Percentiles rank a stretch among this genome's conserved stretches.
Evolutionary conservation across 2,113 vertebrate genomes (phyloP).

Genomic region (Tetrax tetrax): DNA sequence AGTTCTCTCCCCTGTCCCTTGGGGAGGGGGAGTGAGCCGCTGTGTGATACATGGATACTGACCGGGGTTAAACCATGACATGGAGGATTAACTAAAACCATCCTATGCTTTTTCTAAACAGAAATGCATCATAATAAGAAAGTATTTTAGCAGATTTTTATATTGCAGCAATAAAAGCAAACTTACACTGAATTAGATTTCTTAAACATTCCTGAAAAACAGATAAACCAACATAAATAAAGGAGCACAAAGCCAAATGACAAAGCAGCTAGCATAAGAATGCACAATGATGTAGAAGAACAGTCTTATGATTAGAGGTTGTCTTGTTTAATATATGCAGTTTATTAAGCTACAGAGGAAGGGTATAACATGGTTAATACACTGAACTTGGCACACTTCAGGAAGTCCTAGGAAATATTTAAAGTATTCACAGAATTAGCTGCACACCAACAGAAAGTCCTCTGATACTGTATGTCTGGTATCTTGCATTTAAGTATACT

Average conservation of each 20-base stretch:
- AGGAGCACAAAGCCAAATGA: background rate
- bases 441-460: background rate
- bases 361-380: background rate
- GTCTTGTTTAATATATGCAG: background rate
- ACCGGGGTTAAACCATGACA: too few species aligned
- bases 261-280: background rate
- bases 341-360: background rate
- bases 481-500: background rate
- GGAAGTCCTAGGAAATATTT: background rate
- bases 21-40: too few species aligned
- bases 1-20: too few species aligned
- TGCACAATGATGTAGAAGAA: background rate
- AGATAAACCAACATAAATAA: background rate
- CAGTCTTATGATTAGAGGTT: background rate
- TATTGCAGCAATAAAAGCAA: conserved; percentile 46
- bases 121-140: background rate
- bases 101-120: background rate
- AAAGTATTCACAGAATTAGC: background rate
- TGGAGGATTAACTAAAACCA: background rate
- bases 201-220: conserved; percentile 30
- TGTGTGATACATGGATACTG: too few species aligned
- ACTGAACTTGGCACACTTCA: background rate
- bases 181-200: background rate
- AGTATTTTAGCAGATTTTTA: conserved; percentile 14
- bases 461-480: background rate